These are phyloP conservation scores for Marronus borbonicus DNA, from an alignment of 2,888 invertebrate species.

Conservation along the genomic window DNA sequence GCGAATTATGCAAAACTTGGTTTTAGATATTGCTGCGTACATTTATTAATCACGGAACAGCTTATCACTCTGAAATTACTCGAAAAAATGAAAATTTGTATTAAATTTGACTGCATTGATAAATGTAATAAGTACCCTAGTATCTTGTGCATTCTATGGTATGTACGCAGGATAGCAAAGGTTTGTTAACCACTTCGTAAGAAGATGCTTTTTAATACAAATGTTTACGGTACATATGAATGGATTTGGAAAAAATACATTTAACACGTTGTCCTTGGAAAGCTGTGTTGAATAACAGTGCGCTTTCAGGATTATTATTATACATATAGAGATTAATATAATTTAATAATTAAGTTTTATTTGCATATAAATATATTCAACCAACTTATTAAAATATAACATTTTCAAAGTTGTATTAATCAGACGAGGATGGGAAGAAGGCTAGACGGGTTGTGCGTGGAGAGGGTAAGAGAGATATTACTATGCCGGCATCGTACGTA, in stretches of 20 bases:
- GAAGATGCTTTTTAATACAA: too few species aligned
- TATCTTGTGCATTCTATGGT: too few species aligned
- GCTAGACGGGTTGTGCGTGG: constrained; percentile 25
- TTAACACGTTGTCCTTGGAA: neutral
- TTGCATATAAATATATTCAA: neutral
- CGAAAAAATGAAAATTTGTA: too few species aligned
- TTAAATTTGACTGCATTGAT: too few species aligned
- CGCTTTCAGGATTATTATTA: neutral
- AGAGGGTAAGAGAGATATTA: constrained; percentile 40
- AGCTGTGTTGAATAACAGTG: neutral
- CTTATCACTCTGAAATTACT: too few species aligned
- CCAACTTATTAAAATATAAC: neutral
- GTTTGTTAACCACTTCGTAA: too few species aligned
- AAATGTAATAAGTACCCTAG: too few species aligned
- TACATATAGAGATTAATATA: too few species aligned
- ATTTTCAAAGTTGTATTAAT: neutral
- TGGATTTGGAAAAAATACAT: neutral
- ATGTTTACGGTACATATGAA: neutral
- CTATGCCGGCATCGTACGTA: constrained; percentile 20
- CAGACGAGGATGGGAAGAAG: constrained; percentile 10
- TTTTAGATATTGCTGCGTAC: too few species aligned
- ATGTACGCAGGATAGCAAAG: too few species aligned
- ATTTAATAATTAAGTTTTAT: neutral
- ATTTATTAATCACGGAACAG: too few species aligned
- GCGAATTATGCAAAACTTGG: too few species aligned